Evolutionary conservation across 2,888 invertebrate species (phyloP).

Genomic region (Carterocephalus palaemon): DNA sequence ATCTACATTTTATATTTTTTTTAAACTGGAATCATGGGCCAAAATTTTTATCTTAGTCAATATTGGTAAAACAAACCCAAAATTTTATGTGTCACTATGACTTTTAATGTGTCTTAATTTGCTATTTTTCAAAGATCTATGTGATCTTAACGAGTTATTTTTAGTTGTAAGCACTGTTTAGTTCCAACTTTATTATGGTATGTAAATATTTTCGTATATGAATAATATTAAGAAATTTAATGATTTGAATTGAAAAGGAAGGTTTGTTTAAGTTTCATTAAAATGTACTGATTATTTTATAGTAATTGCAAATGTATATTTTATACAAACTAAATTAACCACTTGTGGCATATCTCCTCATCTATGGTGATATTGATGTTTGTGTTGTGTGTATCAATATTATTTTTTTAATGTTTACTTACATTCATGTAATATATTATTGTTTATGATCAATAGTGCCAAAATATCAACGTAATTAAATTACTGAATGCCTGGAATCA

Average conservation of each 20-base stretch:
- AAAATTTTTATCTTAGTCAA: slow-evolving; percentile 73
- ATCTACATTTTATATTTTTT: slow-evolving; percentile 38
- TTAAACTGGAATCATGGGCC: slow-evolving; percentile 68
- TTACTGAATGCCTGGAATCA: not conserved
- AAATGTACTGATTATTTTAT: slow-evolving; percentile 77
- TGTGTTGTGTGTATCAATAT: slow-evolving; percentile 1
- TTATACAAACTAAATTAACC: slow-evolving; percentile 57
- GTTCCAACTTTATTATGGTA: slow-evolving; percentile 31
- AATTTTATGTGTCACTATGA: slow-evolving; percentile 34
- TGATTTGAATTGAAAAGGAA: slow-evolving; percentile 51
- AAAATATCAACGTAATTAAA: slow-evolving; percentile 5
- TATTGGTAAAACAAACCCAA: slow-evolving; percentile 61
- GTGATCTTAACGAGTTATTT: slow-evolving; percentile 28
- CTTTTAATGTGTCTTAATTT: slow-evolving; percentile 31
- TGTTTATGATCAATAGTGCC: slow-evolving; percentile 12
- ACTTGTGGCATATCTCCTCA: slow-evolving; percentile 64
- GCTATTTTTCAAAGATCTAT: slow-evolving; percentile 29
- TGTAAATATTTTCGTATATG: slow-evolving; percentile 43
- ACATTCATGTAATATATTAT: not conserved
- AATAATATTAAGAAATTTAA: slow-evolving; percentile 45
- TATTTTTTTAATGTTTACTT: not conserved
- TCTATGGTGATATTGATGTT: slow-evolving; percentile 53
- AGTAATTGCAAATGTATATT: slow-evolving; percentile 65
- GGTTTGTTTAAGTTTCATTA: slow-evolving; percentile 67
- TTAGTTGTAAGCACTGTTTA: slow-evolving; percentile 27